Evolutionary conservation across 2,888 invertebrate genomes (phyloP).

Genomic region (Heliconius ismenius): DNA sequence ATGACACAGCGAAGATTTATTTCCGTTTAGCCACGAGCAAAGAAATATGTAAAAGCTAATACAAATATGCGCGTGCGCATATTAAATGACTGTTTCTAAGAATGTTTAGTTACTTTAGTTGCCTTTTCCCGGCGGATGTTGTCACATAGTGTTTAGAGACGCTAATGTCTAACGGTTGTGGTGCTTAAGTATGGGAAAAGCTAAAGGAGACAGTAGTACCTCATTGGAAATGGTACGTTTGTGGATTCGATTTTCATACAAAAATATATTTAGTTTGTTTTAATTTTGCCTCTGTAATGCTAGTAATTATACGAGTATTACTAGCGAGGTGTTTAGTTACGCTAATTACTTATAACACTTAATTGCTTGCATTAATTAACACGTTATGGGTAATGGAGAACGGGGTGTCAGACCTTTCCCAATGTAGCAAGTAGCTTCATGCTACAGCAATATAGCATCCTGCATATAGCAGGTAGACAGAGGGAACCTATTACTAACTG

Average conservation of each 20-base stretch:
- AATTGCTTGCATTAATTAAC: no score
- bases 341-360: no score
- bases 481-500: background rate
- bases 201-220: background rate
- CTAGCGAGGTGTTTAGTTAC: no score
- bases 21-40: background rate
- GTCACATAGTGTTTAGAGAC: slow-evolving; percentile 1
- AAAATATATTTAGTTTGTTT: no score
- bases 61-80: slow-evolving; percentile 1
- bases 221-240: background rate
- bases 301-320: no score
- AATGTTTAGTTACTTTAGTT: background rate
- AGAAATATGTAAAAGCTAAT: background rate
- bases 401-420: no score
- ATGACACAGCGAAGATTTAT: background rate
- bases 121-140: background rate
- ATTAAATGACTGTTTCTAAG: background rate
- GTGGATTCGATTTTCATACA: background rate
- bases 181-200: background rate
- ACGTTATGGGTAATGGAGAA: no score
- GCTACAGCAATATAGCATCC: no score
- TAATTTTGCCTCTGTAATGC: no score
- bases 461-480: background rate
- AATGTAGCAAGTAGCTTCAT: no score
- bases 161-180: slow-evolving; percentile 1